Evolutionary conservation across 2,113 vertebrate species (phyloP), one percentile per base, ranked within the genome.

Genomic region (Mobula hypostoma): DNA sequence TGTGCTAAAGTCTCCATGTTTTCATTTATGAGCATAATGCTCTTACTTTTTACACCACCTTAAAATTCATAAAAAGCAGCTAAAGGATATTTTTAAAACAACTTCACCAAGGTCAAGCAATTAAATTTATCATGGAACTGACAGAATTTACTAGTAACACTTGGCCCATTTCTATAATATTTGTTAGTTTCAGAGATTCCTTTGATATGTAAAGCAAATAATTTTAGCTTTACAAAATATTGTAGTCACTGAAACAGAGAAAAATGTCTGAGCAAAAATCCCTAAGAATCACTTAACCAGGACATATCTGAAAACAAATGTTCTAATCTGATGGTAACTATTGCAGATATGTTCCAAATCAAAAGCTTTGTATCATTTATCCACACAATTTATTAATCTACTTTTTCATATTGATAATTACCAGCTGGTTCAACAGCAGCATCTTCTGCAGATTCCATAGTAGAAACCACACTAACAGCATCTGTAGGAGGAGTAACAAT

Each of bases 381-480:
- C 29, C 15, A 66, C 15, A 11, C 32, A 80, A 36, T 8, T 92
- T 19, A 93, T 29, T 76, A 48, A 93, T 27, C 68, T 74, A 72
- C 36, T 48, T 5, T 40, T 21, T 36, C 17, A 7, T 6, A 48
- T 19, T 56, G 19, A n/a, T 56, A 74, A 56, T 93, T 93, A 93
- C 91, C 70, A 27, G 91, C 74, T 74, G 70, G 7, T 56, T 93
- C 91, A 76, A 76, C 70, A 94, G 97, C 95, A 3, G 94, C 78
- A 87, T 95, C 94, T 95, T 98, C 97, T 1, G 96, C 94, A 56
- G 98, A 95, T n/a, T 98, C 98, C 27, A 94, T 95, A 68, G 98
- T 96, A 94, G 98, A 98, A 94, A 99, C 98, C 95, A 98, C 97
- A 15, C 98, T 98, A 85, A 99, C 98, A n/a, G 97, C 96, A 94